Evolutionary conservation across 2,888 invertebrate species (phyloP).

Genomic region (Bellardia bayeri): DNA sequence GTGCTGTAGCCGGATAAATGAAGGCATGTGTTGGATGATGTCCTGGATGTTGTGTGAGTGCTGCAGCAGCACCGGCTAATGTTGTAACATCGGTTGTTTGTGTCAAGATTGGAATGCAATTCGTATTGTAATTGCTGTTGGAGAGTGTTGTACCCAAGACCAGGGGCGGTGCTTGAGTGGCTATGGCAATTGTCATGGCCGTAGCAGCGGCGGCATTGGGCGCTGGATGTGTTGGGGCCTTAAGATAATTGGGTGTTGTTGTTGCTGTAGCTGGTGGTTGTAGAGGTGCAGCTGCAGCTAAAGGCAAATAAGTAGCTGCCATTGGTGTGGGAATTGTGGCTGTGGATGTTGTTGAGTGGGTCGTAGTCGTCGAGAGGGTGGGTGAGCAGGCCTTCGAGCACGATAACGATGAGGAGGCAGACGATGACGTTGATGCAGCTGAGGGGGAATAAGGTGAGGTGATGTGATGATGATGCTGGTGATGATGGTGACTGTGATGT

Average conservation of each 20-base stretch:
- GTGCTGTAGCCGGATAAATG: conserved; percentile 71
- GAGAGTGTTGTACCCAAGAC: conserved; percentile 75
- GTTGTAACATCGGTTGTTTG: conserved; percentile 71
- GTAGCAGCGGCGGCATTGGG: conserved; percentile 72
- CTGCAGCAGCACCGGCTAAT: conserved; percentile 52
- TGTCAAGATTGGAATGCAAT: conserved; percentile 82
- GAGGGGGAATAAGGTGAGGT: conserved; percentile 80
- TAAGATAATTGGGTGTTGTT: conserved; percentile 75
- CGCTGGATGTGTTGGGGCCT: conserved; percentile 76
- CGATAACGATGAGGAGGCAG: conserved; percentile 82
- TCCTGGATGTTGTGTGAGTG: conserved; percentile 75
- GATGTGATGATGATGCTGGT: conserved; percentile 75
- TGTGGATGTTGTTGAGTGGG: conserved; percentile 81
- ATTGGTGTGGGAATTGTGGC: conserved; percentile 80
- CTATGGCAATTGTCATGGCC: conserved; percentile 75
- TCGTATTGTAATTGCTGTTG: conserved; percentile 81
- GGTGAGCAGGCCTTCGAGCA: conserved; percentile 81
- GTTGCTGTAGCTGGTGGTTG: conserved; percentile 59
- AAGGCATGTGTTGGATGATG: conserved; percentile 74
- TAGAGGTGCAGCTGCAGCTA: conserved; percentile 69
- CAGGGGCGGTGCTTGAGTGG: conserved; percentile 79
- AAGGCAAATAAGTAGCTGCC: conserved; percentile 74
- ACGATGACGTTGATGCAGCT: conserved; percentile 78
- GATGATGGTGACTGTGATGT: conserved; percentile 71
- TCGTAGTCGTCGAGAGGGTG: conserved; percentile 79